These are phyloP conservation scores for Caiman crocodilus DNA, from an alignment of 2,797 vertebrate species.

Conservation along the genomic window DNA sequence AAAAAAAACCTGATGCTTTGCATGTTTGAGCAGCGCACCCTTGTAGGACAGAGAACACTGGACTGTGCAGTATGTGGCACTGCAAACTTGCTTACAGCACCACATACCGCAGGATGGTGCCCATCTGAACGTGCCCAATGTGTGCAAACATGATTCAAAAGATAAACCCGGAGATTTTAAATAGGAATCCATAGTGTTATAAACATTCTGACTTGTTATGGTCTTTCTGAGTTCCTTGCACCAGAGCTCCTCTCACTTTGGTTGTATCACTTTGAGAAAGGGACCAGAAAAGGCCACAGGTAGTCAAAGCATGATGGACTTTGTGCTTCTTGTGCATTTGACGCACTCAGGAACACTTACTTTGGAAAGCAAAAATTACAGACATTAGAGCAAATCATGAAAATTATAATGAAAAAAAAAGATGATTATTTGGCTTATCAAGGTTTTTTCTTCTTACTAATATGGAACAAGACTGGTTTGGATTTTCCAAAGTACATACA, in stretches of 20 bases:
- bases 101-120: too few species aligned
- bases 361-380: neutral
- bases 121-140: too few species aligned
- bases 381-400: neutral
- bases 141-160: too few species aligned
- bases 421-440: neutral
- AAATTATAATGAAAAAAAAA: neutral
- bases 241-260: neutral
- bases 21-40: too few species aligned
- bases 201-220: too few species aligned
- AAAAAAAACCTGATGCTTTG: too few species aligned
- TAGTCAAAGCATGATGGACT: neutral
- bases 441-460: neutral
- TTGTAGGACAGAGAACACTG: too few species aligned
- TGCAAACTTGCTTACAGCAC: too few species aligned
- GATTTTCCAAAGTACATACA: neutral
- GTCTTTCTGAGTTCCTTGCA: neutral
- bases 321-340: neutral
- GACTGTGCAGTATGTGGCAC: too few species aligned
- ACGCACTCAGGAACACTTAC: neutral
- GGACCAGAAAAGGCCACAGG: neutral
- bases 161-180: too few species aligned
- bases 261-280: neutral
- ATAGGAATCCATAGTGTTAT: too few species aligned
- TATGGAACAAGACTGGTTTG: neutral